Base-by-base conservation (phyloP, 1,140 invertebrate species). In the Drosophila kurseongensis region DNA sequence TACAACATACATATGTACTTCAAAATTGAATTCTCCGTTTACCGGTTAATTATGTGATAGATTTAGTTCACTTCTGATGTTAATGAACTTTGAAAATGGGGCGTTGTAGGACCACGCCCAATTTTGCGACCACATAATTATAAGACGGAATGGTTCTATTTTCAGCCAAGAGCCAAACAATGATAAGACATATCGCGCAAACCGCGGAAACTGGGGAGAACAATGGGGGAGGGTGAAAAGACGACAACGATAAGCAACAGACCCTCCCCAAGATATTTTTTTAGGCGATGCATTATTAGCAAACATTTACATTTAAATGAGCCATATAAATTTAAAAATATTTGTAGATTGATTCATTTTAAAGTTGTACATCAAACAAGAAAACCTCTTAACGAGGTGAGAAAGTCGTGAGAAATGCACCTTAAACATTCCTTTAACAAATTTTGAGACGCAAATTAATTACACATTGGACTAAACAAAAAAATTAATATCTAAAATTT, bases 21-120 rank as follows among this genome's bases (percentile, higher is more conserved):
- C n/a, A 32, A 32, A 32, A 32, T 32, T 2, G 6, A 32, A 32
- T 7, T 0, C 8, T 32, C 29, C 29, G 29, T 32, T 7, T 7
- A 32, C 10, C 13, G 13, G 38, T n/a, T n/a, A n/a, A 4, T 40
- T 51, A 10, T 14, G 23, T 27, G 9, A 14, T 36, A 5, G 35
- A 41, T 36, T 23, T 41, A 2, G 5, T 50, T 27, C 41, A 13
- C 10, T 14, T 10, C 5, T 48, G 10, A 47, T 47, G 73, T 51
- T 75, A 66, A 75, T 67, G 73, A 75, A 59, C 61, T 58, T 57
- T 40, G 14, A 35, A 52, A 47, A 51, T 14, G 13, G 44, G 71
- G 27, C 47, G 27, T 44, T 23, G 16, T 13, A 13, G 14, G 16
- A 7, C 16, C 72, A 73, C 69, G 51, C 59, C 72, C 69, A 67